A percentile compares a stretch with the other conserved stretches of the same genome.
These are phyloP conservation scores for Polia nebulosa DNA, from an alignment of 2,888 invertebrate genomes.

Conservation along the genomic window DNA sequence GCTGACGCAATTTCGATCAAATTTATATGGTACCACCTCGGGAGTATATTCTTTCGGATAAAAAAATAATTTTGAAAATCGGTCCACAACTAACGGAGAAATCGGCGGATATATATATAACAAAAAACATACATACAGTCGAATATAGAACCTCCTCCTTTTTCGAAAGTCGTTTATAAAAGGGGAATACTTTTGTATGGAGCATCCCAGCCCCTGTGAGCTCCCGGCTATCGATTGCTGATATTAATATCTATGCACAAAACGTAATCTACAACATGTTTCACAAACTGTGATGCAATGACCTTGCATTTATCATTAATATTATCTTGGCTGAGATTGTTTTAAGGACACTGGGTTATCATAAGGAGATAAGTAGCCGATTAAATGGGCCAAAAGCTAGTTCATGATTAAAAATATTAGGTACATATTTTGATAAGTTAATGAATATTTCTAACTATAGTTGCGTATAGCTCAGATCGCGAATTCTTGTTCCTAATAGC, in stretches of 20 bases:
- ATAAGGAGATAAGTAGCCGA: slow-evolving; percentile 24
- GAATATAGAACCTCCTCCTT: too few species aligned
- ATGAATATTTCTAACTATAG: not conserved
- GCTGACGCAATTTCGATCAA: too few species aligned
- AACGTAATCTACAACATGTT: not conserved
- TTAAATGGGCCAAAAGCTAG: slow-evolving; percentile 1
- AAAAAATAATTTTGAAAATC: too few species aligned
- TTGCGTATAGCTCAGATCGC: too few species aligned
- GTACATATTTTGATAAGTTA: not conserved
- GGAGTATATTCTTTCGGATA: too few species aligned
- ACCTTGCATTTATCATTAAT: slow-evolving; percentile 39
- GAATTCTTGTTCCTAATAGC: too few species aligned
- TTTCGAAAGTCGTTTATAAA: too few species aligned
- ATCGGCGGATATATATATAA: too few species aligned
- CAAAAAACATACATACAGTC: too few species aligned
- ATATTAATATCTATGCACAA: not conserved
- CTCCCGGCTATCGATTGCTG: not conserved
- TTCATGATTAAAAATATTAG: not conserved
- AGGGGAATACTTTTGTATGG: too few species aligned
- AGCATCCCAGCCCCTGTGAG: not conserved
- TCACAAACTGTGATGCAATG: slow-evolving; percentile 8
- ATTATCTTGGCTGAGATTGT: slow-evolving; percentile 40
- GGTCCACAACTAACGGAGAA: too few species aligned
- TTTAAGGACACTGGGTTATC: slow-evolving; percentile 38
- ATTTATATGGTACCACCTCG: too few species aligned